Evolutionary conservation across 2,888 invertebrate genomes (phyloP).

Genomic region (Drosophila picticornis): DNA sequence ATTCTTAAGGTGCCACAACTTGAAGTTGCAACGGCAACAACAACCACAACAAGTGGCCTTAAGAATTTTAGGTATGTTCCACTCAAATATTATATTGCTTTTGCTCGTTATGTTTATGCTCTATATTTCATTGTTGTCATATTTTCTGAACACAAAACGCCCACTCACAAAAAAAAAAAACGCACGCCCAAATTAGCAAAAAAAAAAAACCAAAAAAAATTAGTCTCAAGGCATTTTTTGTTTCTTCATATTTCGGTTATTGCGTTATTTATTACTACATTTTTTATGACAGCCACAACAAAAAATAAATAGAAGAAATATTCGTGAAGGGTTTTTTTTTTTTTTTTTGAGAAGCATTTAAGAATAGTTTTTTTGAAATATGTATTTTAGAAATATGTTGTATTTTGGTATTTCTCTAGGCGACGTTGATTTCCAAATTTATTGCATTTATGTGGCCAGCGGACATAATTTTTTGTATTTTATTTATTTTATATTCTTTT

Average conservation of each 20-base stretch:
- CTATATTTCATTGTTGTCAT: constrained; percentile 63
- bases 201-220: constrained; percentile 16
- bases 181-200: constrained; percentile 52
- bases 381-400: constrained; percentile 3
- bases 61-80: neutral
- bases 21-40: neutral
- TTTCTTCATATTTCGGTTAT: constrained; percentile 26
- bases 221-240: constrained; percentile 19
- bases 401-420: constrained; percentile 44
- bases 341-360: constrained; percentile 16
- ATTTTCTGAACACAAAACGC: constrained; percentile 55
- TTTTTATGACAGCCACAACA: constrained; percentile 77
- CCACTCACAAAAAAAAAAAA: constrained; percentile 32
- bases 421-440: constrained; percentile 73
- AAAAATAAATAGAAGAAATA: constrained; percentile 18
- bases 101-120: constrained; percentile 23
- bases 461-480: constrained; percentile 50
- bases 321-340: constrained; percentile 42
- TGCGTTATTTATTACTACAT: constrained; percentile 74
- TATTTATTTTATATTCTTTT: constrained; percentile 24
- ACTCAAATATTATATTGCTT: constrained; percentile 4
- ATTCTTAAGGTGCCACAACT: neutral
- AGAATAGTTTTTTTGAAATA: constrained; percentile 19
- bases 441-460: constrained; percentile 71
- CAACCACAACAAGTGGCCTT: constrained; percentile 44